phyloP scores from a whole-genome alignment of 2,888 invertebrate genomes.

The Spodoptera littoralis region DNA sequence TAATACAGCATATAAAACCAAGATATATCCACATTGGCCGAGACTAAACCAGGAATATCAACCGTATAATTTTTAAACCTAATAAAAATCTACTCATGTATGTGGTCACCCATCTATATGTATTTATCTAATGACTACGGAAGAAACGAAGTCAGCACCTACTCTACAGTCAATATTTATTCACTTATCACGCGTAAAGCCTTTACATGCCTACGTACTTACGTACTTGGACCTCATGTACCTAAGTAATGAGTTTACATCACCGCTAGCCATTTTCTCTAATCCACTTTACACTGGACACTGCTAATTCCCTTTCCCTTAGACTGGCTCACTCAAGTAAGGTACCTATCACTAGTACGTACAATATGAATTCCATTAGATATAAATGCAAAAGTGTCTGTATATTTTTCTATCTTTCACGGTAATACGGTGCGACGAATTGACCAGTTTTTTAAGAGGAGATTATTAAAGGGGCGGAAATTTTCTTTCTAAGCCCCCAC shows the following conservation, averaged over 20 bases:
- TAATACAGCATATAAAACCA: too few relatives aligned
- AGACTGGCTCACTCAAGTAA: constrained; percentile 46
- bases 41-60: too few relatives aligned
- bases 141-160: neutral
- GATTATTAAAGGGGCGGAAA: too few relatives aligned
- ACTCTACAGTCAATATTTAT: constrained; percentile 7
- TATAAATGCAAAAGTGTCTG: too few relatives aligned
- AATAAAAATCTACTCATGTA: too few relatives aligned
- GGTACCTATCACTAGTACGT: constrained; percentile 14
- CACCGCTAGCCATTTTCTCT: constrained; percentile 49
- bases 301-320: constrained; percentile 67
- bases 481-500: too few relatives aligned
- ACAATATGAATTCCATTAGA: constrained; percentile 25
- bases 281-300: constrained; percentile 38
- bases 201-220: constrained; percentile 19
- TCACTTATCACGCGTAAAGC: constrained; percentile 13
- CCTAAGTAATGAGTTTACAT: constrained; percentile 23
- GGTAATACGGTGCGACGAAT: too few relatives aligned
- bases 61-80: too few relatives aligned
- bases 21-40: too few relatives aligned
- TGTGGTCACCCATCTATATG: too few relatives aligned
- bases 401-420: too few relatives aligned
- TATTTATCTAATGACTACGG: neutral
- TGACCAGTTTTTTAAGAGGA: too few relatives aligned
- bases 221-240: constrained; percentile 9